phyloP scores from a whole-genome alignment of 2,797 vertebrate genomes.

The Psittacula echo region DNA sequence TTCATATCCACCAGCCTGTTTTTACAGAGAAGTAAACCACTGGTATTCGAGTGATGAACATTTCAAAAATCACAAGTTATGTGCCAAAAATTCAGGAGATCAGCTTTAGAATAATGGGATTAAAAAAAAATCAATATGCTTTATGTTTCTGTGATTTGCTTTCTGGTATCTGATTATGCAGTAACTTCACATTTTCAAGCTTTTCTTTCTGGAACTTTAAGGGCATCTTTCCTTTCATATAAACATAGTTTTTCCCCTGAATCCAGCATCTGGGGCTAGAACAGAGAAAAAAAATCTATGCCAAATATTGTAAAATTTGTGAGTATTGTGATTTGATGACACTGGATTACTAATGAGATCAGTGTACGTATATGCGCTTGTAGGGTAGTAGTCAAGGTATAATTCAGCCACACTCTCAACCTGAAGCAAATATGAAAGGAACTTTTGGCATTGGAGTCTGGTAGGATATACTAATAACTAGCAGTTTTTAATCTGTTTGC shows the following conservation, averaged over 20 bases:
- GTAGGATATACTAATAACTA: not conserved
- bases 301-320: not conserved
- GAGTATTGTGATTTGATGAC: not conserved
- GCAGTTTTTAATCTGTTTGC: not conserved
- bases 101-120: not conserved
- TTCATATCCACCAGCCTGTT: not conserved
- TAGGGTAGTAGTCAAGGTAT: not conserved
- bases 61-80: not conserved
- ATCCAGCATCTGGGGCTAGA: not conserved
- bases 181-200: not conserved
- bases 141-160: not conserved
- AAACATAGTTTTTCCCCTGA: not conserved
- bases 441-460: not conserved
- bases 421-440: not conserved
- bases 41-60: not conserved
- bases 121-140: rapidly evolving
- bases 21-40: not conserved
- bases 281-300: not conserved
- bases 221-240: not conserved
- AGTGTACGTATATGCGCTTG: rapidly evolving
- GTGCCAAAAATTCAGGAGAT: not conserved
- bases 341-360: not conserved
- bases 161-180: not conserved
- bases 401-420: not conserved
- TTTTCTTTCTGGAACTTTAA: not conserved